Evolutionary conservation across 2,113 vertebrate genomes (phyloP).

Genomic region (Mustela nigripes): DNA sequence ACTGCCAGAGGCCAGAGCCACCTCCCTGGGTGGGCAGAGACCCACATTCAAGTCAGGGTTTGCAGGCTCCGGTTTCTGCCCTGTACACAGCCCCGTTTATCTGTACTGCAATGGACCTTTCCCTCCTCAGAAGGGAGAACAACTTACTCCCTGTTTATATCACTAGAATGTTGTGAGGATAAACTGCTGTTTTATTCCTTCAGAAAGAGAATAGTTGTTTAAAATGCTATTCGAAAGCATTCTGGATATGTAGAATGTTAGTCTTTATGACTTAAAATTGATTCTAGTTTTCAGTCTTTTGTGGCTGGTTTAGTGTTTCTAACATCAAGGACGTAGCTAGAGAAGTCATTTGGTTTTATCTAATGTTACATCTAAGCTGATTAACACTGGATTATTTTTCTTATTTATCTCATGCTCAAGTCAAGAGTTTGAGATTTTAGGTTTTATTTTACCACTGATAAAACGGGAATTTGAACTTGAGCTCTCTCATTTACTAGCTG

Average conservation of each 20-base stretch:
- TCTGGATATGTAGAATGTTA: neutral
- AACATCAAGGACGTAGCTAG: neutral
- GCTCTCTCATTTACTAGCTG: neutral
- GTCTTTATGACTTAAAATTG: neutral
- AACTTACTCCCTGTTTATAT: neutral
- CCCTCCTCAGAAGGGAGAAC: neutral
- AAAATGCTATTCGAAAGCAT: neutral
- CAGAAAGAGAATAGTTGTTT: neutral
- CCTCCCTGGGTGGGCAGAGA: neutral
- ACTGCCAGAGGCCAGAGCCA: neutral
- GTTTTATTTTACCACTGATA: slow-evolving; percentile 7
- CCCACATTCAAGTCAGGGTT: neutral
- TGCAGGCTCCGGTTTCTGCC: neutral
- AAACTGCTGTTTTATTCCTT: neutral
- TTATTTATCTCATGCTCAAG: neutral
- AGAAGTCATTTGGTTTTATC: neutral
- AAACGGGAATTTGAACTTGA: neutral
- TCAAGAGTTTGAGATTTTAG: slow-evolving; percentile 14
- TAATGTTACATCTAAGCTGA: neutral
- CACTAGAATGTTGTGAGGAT: slow-evolving; percentile 8
- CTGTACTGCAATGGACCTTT: neutral
- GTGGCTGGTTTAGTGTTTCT: neutral
- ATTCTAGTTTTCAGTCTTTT: slow-evolving; percentile 11
- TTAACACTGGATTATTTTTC: neutral
- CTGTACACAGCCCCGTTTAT: neutral